phyloP scores from a whole-genome alignment of 2,888 invertebrate genomes.

The Drosophila fungiperda region DNA sequence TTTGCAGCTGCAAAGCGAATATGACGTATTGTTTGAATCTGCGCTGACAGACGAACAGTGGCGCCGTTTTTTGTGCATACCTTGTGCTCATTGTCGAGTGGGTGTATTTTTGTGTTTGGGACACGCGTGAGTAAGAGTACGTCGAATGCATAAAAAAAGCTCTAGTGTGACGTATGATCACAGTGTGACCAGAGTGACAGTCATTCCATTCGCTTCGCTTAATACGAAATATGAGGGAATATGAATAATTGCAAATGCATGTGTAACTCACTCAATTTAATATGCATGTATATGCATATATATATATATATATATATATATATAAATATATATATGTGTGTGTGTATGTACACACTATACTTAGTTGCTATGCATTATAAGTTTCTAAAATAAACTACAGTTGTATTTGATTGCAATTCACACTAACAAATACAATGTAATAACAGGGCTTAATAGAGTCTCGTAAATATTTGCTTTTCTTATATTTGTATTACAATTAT shows the following conservation, averaged over 20 bases:
- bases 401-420: neutral
- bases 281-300: conserved; percentile 11
- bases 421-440: neutral
- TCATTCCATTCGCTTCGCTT: conserved; percentile 17
- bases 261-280: conserved; percentile 11
- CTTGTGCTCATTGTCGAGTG: conserved; percentile 42
- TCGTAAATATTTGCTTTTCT: neutral
- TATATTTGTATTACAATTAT: neutral
- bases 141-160: conserved; percentile 34
- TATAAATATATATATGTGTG: neutral
- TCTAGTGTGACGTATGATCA: conserved; percentile 55
- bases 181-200: conserved; percentile 38
- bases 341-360: neutral
- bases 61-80: conserved; percentile 42
- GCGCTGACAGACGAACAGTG: conserved; percentile 40
- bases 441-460: neutral
- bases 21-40: conserved; percentile 29
- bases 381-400: conserved; percentile 5
- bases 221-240: conserved; percentile 14
- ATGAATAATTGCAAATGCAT: conserved; percentile 35
- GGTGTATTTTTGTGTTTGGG: conserved; percentile 24
- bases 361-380: conserved; percentile 13
- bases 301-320: neutral
- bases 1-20: conserved; percentile 24
- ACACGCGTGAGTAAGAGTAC: conserved; percentile 37